Evolutionary conservation across 2,113 vertebrate genomes (phyloP), one percentile per base, ranked within the genome.

Genomic region (Macquaria ambigua): DNA sequence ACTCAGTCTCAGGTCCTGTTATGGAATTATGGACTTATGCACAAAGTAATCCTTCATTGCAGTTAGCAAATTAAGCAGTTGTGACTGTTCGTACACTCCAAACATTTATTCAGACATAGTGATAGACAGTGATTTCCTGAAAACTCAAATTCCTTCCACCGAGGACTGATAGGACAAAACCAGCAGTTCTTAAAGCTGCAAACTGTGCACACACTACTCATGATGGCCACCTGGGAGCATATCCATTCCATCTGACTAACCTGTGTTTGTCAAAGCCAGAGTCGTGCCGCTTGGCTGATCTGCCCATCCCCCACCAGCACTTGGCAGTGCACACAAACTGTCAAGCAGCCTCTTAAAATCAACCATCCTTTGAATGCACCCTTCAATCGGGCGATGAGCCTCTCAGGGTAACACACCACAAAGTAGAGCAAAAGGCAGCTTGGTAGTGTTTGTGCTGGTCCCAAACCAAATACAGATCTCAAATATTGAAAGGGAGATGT

Each of bases 351-450:
- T 79, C 21, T 74, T 28, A 53, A 73, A 86, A 77, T 69, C 66
- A 14, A 28, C 55, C 75, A 48, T 86, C 53, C 79, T 89, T 72
- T 90, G 67, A 83, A 81, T 53, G 78, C 69, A 70, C 39, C 31
- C 74, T 85, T 68, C n/a, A 80, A 68, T 77, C 4, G 8, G 50
- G 31, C 28, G 64, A 80, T 55, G 77, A 84, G 80, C 70, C 83
- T 80, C 70, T 55, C 69, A 71, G 86, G 62, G 82, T n/a, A 81
- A 80, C 43, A 37, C 62, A 83, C 73, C 85, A 74, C 83, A 91
- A 93, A 94, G 80, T 87, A 87, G 91, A 89, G 52, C 88, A 88
- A 63, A 73, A 68, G 81, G 28, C 78, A 88, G 71, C 73, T 58
- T 78, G 73, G 66, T 76, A 74, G 70, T 8, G 68, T 78, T 61